phyloP scores from a whole-genome alignment of 1,140 invertebrate genomes.

The Calephelis nemesis region DNA sequence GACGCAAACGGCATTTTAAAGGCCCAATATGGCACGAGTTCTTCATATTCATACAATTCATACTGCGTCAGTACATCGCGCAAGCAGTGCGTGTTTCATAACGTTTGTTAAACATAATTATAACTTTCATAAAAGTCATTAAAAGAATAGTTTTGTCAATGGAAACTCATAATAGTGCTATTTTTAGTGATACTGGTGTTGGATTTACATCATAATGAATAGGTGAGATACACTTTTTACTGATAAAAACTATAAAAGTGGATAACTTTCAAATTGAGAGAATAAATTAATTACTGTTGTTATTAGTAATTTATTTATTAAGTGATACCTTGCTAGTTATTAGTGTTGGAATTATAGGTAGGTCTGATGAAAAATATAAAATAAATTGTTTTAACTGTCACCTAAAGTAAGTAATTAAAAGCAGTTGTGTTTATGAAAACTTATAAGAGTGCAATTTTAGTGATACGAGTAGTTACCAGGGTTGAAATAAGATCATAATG shows the following conservation, averaged over 20 bases:
- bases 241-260: too few relatives aligned
- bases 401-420: too few relatives aligned
- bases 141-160: neutral
- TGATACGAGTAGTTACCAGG: too few relatives aligned
- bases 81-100: slow-evolving; percentile 6
- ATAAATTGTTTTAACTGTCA: too few relatives aligned
- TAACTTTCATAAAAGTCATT: slow-evolving; percentile 6
- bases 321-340: too few relatives aligned
- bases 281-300: neutral
- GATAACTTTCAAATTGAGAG: neutral
- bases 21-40: slow-evolving; percentile 42
- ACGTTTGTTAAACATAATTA: neutral
- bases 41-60: slow-evolving; percentile 36
- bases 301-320: too few relatives aligned
- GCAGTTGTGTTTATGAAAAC: too few relatives aligned
- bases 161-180: slow-evolving; percentile 2
- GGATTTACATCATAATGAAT: slow-evolving; percentile 5
- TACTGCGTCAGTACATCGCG: slow-evolving; percentile 30
- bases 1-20: slow-evolving; percentile 40
- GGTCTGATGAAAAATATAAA: too few relatives aligned
- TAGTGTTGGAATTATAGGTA: too few relatives aligned
- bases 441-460: neutral
- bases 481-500: too few relatives aligned
- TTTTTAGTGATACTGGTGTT: neutral
- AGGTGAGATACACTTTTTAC: neutral